A percentile compares a stretch with the other conserved stretches of the same genome.
These are phyloP conservation scores for Cephus runcator DNA, from an alignment of 2,888 invertebrate genomes.

Conservation along the genomic window DNA sequence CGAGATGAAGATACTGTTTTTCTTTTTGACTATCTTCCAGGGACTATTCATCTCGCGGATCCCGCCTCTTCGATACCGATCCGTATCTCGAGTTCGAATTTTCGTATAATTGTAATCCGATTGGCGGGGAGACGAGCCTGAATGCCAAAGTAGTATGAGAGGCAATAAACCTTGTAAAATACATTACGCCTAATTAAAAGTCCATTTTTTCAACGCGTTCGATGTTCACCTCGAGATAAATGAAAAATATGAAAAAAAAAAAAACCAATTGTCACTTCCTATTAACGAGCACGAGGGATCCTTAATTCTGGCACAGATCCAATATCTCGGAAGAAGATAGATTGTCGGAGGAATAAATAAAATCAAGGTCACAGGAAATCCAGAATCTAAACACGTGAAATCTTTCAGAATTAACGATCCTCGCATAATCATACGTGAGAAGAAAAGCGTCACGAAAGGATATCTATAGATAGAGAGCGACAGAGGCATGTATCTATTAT, in stretches of 20 bases:
- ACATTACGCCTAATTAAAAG: constrained; percentile 7
- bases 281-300: background rate
- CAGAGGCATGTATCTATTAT: background rate
- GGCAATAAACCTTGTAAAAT: constrained; percentile 16
- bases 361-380: background rate
- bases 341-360: background rate
- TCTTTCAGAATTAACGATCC: background rate
- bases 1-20: background rate
- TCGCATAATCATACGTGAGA: background rate
- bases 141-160: constrained; percentile 28
- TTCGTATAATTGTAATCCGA: background rate
- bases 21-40: background rate
- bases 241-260: background rate
- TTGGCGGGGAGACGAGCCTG: constrained; percentile 14
- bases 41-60: background rate
- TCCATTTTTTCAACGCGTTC: constrained; percentile 3
- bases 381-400: background rate
- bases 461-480: background rate
- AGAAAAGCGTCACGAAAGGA: background rate
- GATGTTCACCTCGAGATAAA: background rate
- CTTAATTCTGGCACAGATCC: background rate
- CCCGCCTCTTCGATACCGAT: background rate
- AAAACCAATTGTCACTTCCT: background rate
- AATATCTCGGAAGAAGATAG: background rate
- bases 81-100: background rate